A percentile compares a stretch with the other conserved stretches of the same genome.
Evolutionary conservation across 2,888 invertebrate species (phyloP).

Genomic region (Scaptomyza flava): DNA sequence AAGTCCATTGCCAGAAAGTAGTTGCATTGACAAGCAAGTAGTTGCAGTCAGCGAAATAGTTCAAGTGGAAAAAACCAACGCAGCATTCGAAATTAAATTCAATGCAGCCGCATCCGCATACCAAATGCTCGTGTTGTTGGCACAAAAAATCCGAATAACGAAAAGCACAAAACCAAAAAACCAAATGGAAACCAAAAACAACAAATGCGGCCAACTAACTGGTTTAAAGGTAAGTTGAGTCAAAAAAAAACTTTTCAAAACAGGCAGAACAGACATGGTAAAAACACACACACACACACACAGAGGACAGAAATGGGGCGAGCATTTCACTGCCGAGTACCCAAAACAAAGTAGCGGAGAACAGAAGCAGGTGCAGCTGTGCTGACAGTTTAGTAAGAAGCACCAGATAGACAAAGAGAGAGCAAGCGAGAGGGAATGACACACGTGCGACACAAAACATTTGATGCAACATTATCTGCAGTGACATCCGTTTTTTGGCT

Average conservation of each 20-base stretch:
- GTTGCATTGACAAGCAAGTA: not conserved
- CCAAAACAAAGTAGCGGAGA: slow-evolving; percentile 49
- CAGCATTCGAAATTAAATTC: slow-evolving; percentile 47
- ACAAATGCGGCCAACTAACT: slow-evolving; percentile 31
- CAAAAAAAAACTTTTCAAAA: slow-evolving; percentile 35
- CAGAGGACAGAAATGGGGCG: slow-evolving; percentile 1
- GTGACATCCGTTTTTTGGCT: slow-evolving; percentile 60
- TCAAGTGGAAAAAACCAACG: slow-evolving; percentile 34
- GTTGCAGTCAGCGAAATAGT: slow-evolving; percentile 18
- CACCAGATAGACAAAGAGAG: too few relatives aligned
- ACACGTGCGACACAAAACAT: slow-evolving; percentile 59
- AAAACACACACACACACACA: not conserved
- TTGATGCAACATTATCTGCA: slow-evolving; percentile 71
- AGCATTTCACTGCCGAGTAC: slow-evolving; percentile 55
- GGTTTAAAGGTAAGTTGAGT: slow-evolving; percentile 33
- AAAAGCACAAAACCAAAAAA: slow-evolving; percentile 20
- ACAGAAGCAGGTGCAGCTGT: slow-evolving; percentile 12
- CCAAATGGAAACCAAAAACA: slow-evolving; percentile 24
- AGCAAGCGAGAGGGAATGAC: slow-evolving; percentile 13
- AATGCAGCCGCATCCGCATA: slow-evolving; percentile 33
- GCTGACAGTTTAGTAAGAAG: slow-evolving; percentile 38
- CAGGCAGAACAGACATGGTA: not conserved
- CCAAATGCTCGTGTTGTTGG: slow-evolving; percentile 32
- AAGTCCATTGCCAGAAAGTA: slow-evolving; percentile 11
- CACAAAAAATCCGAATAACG: not conserved